A percentile compares a stretch with the other conserved stretches of the same genome.
Conservation (phyloP, 1,140 invertebrate genomes). For the Cotesia glomerata region DNA sequence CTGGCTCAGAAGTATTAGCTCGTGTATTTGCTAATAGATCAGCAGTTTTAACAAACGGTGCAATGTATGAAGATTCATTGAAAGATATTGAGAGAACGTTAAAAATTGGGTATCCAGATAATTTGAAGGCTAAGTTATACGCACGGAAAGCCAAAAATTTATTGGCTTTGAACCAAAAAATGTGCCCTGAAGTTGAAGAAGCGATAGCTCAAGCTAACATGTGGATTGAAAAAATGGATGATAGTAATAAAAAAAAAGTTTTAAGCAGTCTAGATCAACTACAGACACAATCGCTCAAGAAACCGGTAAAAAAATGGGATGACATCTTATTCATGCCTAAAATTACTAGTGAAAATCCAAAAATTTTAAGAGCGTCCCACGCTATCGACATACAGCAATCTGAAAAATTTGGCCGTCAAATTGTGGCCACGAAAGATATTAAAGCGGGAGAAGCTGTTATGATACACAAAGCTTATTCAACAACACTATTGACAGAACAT, state of each 20-base stretch:
- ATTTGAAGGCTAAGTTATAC: slow-evolving; percentile 12
- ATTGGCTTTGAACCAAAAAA: background rate
- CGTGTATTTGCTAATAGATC: slow-evolving; percentile 20
- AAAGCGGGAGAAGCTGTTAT: slow-evolving; percentile 76
- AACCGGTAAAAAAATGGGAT: background rate
- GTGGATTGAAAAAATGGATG: background rate
- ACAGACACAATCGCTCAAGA: background rate
- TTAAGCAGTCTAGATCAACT: background rate
- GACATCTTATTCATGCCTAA: background rate
- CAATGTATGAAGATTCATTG: slow-evolving; percentile 20
- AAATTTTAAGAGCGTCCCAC: slow-evolving; percentile 8
- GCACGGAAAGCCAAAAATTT: slow-evolving; percentile 5
- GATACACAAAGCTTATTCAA: slow-evolving; percentile 77
- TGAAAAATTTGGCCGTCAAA: slow-evolving; percentile 67
- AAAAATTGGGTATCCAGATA: background rate
- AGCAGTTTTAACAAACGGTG: background rate
- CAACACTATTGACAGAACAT: slow-evolving; percentile 68
- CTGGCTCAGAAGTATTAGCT: slow-evolving; percentile 12
- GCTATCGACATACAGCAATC: background rate
- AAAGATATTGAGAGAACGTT: slow-evolving; percentile 23
- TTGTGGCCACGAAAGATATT: slow-evolving; percentile 69
- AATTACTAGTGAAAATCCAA: background rate
- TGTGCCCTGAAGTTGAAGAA: background rate
- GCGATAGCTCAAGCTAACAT: background rate
- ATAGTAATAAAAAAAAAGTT: background rate